Percentiles rank a stretch among this genome's conserved stretches.
These are phyloP conservation scores for Erynnis tages DNA, from an alignment of 2,888 invertebrate species.

Conservation along the genomic window DNA sequence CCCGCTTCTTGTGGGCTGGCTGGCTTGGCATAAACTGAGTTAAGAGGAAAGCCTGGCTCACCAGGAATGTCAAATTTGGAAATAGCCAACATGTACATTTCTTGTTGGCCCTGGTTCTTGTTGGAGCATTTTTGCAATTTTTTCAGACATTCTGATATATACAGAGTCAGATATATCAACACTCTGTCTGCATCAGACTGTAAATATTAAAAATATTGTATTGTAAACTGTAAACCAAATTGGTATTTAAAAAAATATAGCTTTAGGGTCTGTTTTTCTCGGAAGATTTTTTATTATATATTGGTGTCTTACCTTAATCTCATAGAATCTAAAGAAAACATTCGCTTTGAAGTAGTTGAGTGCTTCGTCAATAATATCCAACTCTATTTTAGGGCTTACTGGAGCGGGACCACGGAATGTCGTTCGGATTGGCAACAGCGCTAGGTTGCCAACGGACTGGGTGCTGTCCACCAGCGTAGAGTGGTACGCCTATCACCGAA, in stretches of 20 bases:
- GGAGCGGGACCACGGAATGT: slow-evolving; percentile 97
- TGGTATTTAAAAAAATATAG: no score
- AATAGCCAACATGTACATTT: slow-evolving; percentile 97
- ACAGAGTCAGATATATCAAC: slow-evolving; percentile 97
- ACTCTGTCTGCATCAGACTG: slow-evolving; percentile 98
- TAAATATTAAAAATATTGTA: neutral
- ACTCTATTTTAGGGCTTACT: slow-evolving; percentile 82
- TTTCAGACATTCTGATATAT: slow-evolving; percentile 98
- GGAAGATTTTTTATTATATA: no score
- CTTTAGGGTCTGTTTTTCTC: no score
- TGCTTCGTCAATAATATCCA: slow-evolving; percentile 98
- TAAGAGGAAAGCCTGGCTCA: slow-evolving; percentile 95
- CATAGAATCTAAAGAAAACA: slow-evolving; percentile 99
- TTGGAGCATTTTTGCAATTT: slow-evolving; percentile 94
- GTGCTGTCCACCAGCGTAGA: slow-evolving; percentile 90
- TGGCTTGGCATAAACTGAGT: slow-evolving; percentile 96
- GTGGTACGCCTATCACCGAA: slow-evolving; percentile 75
- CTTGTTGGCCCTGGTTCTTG: slow-evolving; percentile 94
- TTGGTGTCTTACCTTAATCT: slow-evolving; percentile 97
- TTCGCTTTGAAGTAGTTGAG: slow-evolving; percentile 99
- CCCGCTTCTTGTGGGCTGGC: slow-evolving; percentile 89
- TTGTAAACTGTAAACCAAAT: no score
- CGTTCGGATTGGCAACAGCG: slow-evolving; percentile 94
- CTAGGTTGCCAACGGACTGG: slow-evolving; percentile 94
- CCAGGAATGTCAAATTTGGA: slow-evolving; percentile 98